Conservation (phyloP, 2,113 vertebrate species). For the Machaerirhynchus nigripectus region DNA sequence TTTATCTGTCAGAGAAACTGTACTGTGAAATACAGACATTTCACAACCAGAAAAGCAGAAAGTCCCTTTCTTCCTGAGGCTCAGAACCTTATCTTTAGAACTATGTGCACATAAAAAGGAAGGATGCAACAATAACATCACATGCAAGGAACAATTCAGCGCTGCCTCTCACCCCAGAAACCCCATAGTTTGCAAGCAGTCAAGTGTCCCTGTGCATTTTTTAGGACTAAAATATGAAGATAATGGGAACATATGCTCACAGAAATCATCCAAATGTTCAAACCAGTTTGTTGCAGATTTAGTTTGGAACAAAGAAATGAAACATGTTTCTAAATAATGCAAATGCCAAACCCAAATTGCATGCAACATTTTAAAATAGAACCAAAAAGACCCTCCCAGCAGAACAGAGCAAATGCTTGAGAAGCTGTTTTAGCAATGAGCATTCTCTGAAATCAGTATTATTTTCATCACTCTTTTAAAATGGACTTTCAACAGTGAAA, state of each 20-base stretch:
- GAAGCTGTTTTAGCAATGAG: not conserved
- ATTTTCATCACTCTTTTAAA: conserved; percentile 17
- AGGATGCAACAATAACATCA: not conserved
- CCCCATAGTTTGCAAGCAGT: not conserved
- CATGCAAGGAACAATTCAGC: not conserved
- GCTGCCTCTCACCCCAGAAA: not conserved
- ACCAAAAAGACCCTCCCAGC: not conserved
- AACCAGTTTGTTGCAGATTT: not conserved
- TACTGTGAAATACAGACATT: not conserved
- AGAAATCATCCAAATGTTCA: conserved; percentile 3
- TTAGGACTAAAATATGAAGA: not conserved
- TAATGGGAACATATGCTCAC: not conserved
- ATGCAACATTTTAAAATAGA: conserved; percentile 17
- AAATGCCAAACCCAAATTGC: conserved; percentile 28
- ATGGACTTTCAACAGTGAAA: conserved; percentile 17
- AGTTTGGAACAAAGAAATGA: conserved; percentile 2
- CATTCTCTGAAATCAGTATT: not conserved
- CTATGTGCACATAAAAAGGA: not conserved
- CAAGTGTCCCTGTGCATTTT: not conserved
- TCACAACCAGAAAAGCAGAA: not conserved
- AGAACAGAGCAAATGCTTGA: not conserved
- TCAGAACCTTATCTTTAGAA: not conserved
- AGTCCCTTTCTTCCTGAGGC: not conserved
- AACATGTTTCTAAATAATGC: conserved; percentile 13
- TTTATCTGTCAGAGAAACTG: not conserved